Conservation (phyloP, 2,797 vertebrate genomes). For the Diplodus sargus region DNA sequence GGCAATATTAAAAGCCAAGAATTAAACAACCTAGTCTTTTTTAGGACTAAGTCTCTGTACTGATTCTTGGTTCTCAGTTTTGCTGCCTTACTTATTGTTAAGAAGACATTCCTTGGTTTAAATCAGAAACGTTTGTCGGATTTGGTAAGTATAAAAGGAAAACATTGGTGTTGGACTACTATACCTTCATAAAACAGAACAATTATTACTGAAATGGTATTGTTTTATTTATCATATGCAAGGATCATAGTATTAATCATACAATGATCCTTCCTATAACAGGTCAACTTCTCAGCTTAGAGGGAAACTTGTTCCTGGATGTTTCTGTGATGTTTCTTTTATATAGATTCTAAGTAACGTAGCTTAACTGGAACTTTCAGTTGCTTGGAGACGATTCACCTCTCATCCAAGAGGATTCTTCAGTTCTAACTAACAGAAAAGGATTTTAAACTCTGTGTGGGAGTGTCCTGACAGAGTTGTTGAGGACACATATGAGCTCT, state of each 20-base stretch:
- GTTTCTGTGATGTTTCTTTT: background rate
- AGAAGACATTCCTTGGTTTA: background rate
- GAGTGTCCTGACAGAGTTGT: too few relatives aligned
- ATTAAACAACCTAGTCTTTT: too few relatives aligned
- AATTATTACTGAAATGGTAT: background rate
- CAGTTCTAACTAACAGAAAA: too few relatives aligned
- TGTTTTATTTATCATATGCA: too few relatives aligned
- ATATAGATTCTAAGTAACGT: background rate
- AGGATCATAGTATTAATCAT: background rate
- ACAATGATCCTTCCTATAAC: background rate
- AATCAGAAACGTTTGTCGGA: background rate
- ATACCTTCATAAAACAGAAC: background rate
- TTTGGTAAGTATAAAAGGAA: background rate
- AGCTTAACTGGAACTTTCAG: too few relatives aligned
- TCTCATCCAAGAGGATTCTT: too few relatives aligned
- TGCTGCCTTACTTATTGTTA: background rate
- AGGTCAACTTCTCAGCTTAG: background rate
- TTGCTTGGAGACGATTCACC: too few relatives aligned
- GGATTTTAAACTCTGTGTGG: too few relatives aligned
- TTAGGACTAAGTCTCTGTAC: too few relatives aligned
- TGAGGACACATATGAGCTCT: too few relatives aligned
- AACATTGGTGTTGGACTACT: background rate
- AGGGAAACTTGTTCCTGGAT: background rate
- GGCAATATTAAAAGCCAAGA: too few relatives aligned
- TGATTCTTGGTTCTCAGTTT: too few relatives aligned